These are phyloP conservation scores for Motacilla alba DNA, from an alignment of 2,113 vertebrate species.

Conservation along the genomic window DNA sequence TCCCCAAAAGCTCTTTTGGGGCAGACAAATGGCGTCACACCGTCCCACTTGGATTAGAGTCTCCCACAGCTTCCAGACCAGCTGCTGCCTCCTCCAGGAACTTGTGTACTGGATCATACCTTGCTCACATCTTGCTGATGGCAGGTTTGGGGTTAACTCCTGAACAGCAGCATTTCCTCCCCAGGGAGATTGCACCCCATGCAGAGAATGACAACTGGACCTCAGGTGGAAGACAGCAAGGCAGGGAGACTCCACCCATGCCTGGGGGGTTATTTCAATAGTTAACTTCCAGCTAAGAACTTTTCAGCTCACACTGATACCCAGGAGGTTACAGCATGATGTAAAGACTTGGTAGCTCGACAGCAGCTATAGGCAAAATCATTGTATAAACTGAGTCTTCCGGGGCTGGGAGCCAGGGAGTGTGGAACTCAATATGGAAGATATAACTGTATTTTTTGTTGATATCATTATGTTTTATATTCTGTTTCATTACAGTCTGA, in stretches of 20 bases:
- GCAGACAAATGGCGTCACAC: fast-evolving
- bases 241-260: not conserved
- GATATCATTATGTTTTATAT: not conserved
- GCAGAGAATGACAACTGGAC: not conserved
- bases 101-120: not conserved
- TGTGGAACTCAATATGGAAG: not conserved
- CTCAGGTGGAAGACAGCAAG: not conserved
- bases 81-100: not conserved
- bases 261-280: not conserved
- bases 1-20: not conserved
- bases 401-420: not conserved
- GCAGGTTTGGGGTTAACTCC: not conserved
- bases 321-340: not conserved
- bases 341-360: not conserved
- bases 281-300: not conserved
- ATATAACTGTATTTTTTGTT: not conserved
- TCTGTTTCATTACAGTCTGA: not conserved
- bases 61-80: slow-evolving; percentile 8
- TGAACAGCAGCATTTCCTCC: not conserved
- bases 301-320: not conserved
- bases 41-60: not conserved
- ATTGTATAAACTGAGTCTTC: not conserved
- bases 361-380: not conserved
- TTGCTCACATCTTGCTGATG: not conserved
- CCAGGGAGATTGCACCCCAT: not conserved